These are phyloP conservation scores for Chelon auratus DNA, from an alignment of 2,797 vertebrate genomes.

Conservation along the genomic window DNA sequence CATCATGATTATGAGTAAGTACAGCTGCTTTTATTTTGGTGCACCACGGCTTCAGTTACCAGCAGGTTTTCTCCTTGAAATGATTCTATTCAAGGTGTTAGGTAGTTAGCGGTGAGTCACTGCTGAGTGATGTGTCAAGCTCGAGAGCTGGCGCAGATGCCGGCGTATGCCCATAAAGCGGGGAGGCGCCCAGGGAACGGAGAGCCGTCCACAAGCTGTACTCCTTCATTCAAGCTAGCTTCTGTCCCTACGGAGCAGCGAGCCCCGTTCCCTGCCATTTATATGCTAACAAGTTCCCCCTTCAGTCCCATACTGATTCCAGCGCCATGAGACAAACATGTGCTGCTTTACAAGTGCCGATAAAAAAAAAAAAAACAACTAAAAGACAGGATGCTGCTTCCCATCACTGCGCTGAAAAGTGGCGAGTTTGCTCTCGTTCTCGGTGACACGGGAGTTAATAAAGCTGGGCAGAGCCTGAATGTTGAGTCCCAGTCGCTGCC, in stretches of 20 bases:
- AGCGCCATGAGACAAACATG: constrained; percentile 68
- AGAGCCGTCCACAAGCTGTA: constrained; percentile 49
- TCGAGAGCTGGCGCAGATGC: constrained; percentile 33
- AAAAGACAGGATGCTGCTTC: constrained; percentile 36
- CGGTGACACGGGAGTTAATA: constrained; percentile 72
- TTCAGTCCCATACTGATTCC: constrained; percentile 57
- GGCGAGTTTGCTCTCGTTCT: constrained; percentile 51
- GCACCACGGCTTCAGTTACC: not conserved
- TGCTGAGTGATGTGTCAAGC: constrained; percentile 51
- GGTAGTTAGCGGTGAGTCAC: constrained; percentile 36
- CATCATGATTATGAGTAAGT: constrained; percentile 93
- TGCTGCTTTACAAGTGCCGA: constrained; percentile 73
- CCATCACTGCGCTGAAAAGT: constrained; percentile 12
- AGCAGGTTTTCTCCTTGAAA: not conserved
- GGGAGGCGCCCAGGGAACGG: constrained; percentile 38
- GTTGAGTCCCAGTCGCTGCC: constrained; percentile 61
- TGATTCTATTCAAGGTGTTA: not conserved
- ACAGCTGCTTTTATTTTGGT: not conserved
- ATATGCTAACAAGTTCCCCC: constrained; percentile 73
- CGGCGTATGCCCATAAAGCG: constrained; percentile 54
- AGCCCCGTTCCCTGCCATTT: constrained; percentile 68
- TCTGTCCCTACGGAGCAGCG: constrained; percentile 56
- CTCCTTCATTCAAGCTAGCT: constrained; percentile 41
- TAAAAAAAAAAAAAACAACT: constrained; percentile 62
- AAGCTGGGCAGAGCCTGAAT: constrained; percentile 67